phyloP scores from a whole-genome alignment of 2,888 invertebrate species.

The Macropis europaea region DNA sequence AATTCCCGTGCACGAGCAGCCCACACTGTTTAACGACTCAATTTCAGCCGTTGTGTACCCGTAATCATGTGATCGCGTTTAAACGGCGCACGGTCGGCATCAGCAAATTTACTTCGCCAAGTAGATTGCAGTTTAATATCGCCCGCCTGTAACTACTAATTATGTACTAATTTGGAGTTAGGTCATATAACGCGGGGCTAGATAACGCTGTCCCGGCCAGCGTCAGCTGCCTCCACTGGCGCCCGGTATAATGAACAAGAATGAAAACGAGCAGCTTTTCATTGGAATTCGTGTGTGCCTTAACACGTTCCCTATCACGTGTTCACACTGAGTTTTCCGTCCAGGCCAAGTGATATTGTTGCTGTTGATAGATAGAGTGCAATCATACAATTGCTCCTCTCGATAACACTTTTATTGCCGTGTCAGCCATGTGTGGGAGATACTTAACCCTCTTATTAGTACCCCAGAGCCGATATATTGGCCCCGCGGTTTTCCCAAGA shows the following conservation, averaged over 20 bases:
- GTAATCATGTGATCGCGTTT: constrained; percentile 44
- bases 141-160: constrained; percentile 49
- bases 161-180: constrained; percentile 59
- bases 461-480: too few species aligned
- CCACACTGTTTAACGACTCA: constrained; percentile 32
- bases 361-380: too few species aligned
- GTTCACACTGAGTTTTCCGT: too few species aligned
- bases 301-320: not conserved
- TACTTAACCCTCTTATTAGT: too few species aligned
- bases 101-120: constrained; percentile 43
- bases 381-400: too few species aligned
- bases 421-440: too few species aligned
- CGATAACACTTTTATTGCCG: too few species aligned
- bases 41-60: constrained; percentile 33
- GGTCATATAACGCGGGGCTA: constrained; percentile 38
- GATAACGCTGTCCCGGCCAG: constrained; percentile 35
- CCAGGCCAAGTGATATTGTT: too few species aligned
- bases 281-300: not conserved
- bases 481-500: too few species aligned
- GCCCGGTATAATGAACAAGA: not conserved
- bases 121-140: constrained; percentile 58
- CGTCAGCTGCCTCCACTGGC: constrained; percentile 46
- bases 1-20: not conserved
- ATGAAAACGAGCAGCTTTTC: not conserved
- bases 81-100: constrained; percentile 32